Evolutionary conservation across 2,888 invertebrate species (phyloP), one percentile per base, ranked within the genome.

Genomic region (Lymantria dispar): DNA sequence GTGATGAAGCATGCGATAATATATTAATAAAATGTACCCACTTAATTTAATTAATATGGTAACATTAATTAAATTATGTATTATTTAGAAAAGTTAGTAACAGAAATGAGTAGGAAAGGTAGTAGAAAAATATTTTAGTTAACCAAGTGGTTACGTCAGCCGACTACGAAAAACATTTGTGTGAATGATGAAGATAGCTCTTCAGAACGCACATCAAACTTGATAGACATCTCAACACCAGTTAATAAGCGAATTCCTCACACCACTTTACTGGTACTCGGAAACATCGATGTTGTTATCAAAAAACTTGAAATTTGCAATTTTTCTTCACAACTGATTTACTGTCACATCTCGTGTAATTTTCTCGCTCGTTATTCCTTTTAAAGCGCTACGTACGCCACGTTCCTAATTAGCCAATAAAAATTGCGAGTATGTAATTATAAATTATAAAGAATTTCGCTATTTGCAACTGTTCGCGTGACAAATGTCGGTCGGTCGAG

Each of bases 401-500:
- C 58, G 57, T 48, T 46, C 50, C 64, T 74, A 80, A 79, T 80
- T 78, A 76, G 69, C 65, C 60, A 58, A 52, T 65, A 59, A 74
- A 75, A 76, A 71, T 72, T 65, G 68, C 68, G 60, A 52, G 61
- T 67, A 62, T 62, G 55, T 48, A 56, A 64, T 70, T 70, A 72
- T 73, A 73, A 72, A 70, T 74, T 73, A 68, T 68, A 72, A 73
- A 75, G 66, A 72, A 75, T 78, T 85, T 84, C 60, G 79, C 86
- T 87, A 86, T 87, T 87, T 80, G 83, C 83, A 83, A 83, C 80
- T 80, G 83, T 83, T 81, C 78, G 57, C 66, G 77, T 87, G 87
- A 88, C 85, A 86, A 89, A 88, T 86, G 81, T 65, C 64, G 71
- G 64, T 53, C 68, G 72, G 68, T 65, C 70, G 68, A 59, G 53